Evolutionary conservation across 2,888 invertebrate species (phyloP), one percentile per base, ranked within the genome.

Genomic region (Microplitis manilae): DNA sequence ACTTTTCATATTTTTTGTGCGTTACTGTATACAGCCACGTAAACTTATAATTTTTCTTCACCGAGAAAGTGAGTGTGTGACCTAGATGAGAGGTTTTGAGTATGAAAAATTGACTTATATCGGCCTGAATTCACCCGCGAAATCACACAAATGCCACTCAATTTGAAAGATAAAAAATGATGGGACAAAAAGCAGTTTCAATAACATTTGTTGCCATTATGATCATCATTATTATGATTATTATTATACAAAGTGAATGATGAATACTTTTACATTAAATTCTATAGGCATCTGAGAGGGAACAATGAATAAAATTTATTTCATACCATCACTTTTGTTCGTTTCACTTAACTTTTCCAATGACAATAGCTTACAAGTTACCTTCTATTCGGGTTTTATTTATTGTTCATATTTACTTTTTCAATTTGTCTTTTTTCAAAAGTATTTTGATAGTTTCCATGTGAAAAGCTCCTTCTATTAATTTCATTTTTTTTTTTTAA

Each of bases 81-180:
- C 50, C 50, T 5, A 50, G 50, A 50, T 50, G 13, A 50, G 13
- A 50, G 50, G 9, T 50, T 50, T 50, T 50, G 13, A 50, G 4
- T 1, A 50, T 50, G 50, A 50, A 50, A 50, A 50, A 50, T 50
- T 13, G 50, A 50, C 50, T 50, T 50, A 50, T 13, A 13, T 50
- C 50, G 50, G 6, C 2, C 50, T 50, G 50, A 50, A 50, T 50
- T 50, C 13, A 50, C 50, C 50, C 50, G 50, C 50, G 9, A 50
- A 50, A 50, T 50, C 50, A 50, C 50, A 50, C 50, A 50, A 50
- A 50, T 50, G 50, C 50, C 50, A 50, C 50, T 50, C 50, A 50
- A 13, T 50, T 50, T 50, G 13, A 50, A 13, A 50, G 50, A 4
- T 2, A 8, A 41, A 41, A 41, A 41, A 41, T 8, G 6, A 41